Base-by-base conservation (phyloP, 2,113 vertebrate species). In the Equus quagga region DNA sequence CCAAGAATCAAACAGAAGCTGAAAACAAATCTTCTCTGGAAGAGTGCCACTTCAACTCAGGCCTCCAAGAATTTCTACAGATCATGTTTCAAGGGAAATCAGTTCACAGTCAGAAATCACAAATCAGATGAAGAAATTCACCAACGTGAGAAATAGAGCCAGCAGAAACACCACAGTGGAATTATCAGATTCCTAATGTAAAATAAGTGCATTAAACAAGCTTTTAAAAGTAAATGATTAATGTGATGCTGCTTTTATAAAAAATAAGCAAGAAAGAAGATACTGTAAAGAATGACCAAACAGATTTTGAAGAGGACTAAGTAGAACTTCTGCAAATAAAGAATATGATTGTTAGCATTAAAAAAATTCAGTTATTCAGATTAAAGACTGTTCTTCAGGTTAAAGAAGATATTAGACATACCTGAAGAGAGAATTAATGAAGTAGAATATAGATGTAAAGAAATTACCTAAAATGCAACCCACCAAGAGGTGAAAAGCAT, bases 361-460 rank as follows among this genome's bases (percentile, higher is more conserved):
- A 78, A 89, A 81, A 81, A 72, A 36, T 75, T 51, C 23, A 92
- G 6, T 83, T 91, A 36, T 73, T 88, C 36, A 41, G 36, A 41
- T 41, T 41, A 41, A 41, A 41, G 36, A 41, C 36, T 41, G 36
- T 41, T 41, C 36, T 41, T 41, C 36, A 51, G 15, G 6, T 69
- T 85, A 81, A 86, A 75, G 58, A 83, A 51, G 51, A 95, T n/a
- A 89, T 89, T 78, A 94, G 67, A 97, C 49, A 79, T 2, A 83
- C 44, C 8, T 36, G 18, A 83, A 79, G 89, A 89, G 33, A 91
- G 56, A 86, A 76, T 93, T 78, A 72, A 28, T 62, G 17, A 72
- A 94, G 73, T 17, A 78, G 36, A 67, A 56, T 60, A 18, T 41
- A 56, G 44, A 67, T 67, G 3, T 83, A 79, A 97, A 69, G 58